Conservation (phyloP, 30 jellyfish, hydroid and myxozoan genomes). For the Phacellophora camtschatica region DNA sequence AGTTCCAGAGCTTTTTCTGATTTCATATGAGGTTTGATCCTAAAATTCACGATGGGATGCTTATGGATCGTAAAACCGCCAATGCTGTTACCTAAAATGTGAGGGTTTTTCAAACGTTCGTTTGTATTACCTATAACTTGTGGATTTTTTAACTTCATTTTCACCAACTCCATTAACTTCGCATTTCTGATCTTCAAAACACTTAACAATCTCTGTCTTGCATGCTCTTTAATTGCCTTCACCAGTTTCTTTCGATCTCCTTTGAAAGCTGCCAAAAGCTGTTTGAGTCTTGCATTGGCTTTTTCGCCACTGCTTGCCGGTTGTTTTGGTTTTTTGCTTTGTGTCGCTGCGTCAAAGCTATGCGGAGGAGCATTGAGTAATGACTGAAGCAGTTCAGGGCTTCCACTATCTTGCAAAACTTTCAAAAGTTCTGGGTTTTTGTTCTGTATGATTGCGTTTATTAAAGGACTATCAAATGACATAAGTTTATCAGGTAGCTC, state of each 20-base stretch:
- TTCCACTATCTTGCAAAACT: slow-evolving; percentile 45
- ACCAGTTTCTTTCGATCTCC: slow-evolving; percentile 31
- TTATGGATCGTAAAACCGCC: background rate
- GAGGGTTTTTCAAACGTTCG: slow-evolving; percentile 5
- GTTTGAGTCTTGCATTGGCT: slow-evolving; percentile 17
- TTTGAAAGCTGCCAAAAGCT: slow-evolving; percentile 46
- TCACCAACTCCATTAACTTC: slow-evolving; percentile 33
- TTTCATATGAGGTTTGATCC: background rate
- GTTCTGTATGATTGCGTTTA: slow-evolving; percentile 35
- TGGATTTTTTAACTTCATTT: slow-evolving; percentile 48
- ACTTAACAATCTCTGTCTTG: slow-evolving; percentile 23
- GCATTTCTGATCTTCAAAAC: slow-evolving; percentile 5
- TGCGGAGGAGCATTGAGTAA: slow-evolving; percentile 8
- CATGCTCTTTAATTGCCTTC: slow-evolving; percentile 47
- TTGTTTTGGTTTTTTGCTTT: no score
- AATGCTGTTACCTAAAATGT: background rate
- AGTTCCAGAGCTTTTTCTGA: slow-evolving; percentile 25
- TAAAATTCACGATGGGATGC: background rate
- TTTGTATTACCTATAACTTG: slow-evolving; percentile 5
- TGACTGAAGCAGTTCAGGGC: slow-evolving; percentile 48
- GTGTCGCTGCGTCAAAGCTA: no score
- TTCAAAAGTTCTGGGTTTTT: slow-evolving; percentile 49
- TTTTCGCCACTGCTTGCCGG: slow-evolving; percentile 1
- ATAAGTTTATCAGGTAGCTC: slow-evolving; percentile 20
- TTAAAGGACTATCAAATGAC: slow-evolving; percentile 34